phyloP scores from a whole-genome alignment of 1,140 invertebrate species.

The Drosophila ironensis region DNA sequence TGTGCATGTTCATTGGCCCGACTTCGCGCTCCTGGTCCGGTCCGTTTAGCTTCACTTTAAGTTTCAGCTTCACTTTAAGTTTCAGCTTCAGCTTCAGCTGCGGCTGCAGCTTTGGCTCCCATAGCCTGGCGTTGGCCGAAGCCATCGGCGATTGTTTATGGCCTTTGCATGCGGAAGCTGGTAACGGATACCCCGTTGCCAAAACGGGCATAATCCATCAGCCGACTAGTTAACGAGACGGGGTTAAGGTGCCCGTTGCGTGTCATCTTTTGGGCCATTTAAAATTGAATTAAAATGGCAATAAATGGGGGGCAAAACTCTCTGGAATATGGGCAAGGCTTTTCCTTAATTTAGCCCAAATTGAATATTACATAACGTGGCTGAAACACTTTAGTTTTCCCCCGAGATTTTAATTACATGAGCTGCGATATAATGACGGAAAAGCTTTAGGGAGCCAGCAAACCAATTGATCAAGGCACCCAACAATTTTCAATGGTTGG shows the following conservation, averaged over 20 bases:
- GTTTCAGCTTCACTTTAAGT: not conserved
- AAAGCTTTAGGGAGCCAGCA: too few relatives aligned
- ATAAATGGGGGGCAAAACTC: too few relatives aligned
- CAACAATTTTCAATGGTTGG: too few relatives aligned
- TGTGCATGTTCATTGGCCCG: constrained; percentile 39
- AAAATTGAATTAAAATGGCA: constrained; percentile 3
- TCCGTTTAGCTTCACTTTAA: not conserved
- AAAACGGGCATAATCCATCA: constrained; percentile 52
- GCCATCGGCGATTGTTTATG: constrained; percentile 56
- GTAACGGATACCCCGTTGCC: constrained; percentile 38
- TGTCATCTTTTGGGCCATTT: constrained; percentile 13
- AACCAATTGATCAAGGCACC: too few relatives aligned
- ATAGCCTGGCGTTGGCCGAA: constrained; percentile 13
- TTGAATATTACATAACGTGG: too few relatives aligned
- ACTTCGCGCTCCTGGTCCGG: constrained; percentile 26
- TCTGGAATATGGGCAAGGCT: too few relatives aligned
- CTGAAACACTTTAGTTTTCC: too few relatives aligned
- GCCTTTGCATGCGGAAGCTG: constrained; percentile 66
- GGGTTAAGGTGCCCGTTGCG: constrained; percentile 12
- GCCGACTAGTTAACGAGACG: constrained; percentile 8
- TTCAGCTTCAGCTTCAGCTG: not conserved
- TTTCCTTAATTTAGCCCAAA: too few relatives aligned
- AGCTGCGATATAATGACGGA: too few relatives aligned
- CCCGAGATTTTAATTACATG: too few relatives aligned
- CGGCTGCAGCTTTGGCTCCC: not conserved